Conservation (phyloP, 2,113 vertebrate genomes). For the Ceyx cyanopectus region DNA sequence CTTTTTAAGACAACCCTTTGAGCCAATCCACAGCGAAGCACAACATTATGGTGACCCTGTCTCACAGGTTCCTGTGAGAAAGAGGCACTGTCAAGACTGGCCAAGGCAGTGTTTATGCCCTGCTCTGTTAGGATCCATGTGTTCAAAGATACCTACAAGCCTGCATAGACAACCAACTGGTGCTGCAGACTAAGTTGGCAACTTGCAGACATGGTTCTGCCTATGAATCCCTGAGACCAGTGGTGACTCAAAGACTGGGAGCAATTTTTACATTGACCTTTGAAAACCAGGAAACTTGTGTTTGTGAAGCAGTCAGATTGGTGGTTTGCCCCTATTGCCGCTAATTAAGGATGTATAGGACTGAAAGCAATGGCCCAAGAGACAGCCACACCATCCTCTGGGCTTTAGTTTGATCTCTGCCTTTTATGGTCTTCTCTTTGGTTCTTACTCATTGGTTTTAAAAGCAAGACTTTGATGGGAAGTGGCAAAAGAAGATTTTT, state of each 20-base stretch:
- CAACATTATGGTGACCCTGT: not conserved
- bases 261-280: not conserved
- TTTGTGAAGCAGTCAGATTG: not conserved
- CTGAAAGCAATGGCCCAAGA: not conserved
- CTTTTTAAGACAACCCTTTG: not conserved
- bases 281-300: not conserved
- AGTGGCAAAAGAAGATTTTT: not conserved
- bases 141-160: fast-evolving
- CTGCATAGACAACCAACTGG: not conserved
- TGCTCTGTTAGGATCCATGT: fast-evolving
- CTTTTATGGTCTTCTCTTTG: not conserved
- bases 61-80: not conserved
- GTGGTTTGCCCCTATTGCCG: not conserved
- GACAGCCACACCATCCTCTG: not conserved
- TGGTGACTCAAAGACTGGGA: not conserved
- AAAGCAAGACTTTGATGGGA: not conserved
- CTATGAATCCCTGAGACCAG: not conserved
- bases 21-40: not conserved
- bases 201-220: fast-evolving
- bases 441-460: not conserved
- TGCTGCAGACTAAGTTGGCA: fast-evolving
- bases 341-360: not conserved
- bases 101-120: fast-evolving
- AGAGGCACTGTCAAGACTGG: not conserved
- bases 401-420: conserved; percentile 12